These are phyloP conservation scores for Spodoptera picta DNA, from an alignment of 2,888 invertebrate genomes.

Conservation along the genomic window DNA sequence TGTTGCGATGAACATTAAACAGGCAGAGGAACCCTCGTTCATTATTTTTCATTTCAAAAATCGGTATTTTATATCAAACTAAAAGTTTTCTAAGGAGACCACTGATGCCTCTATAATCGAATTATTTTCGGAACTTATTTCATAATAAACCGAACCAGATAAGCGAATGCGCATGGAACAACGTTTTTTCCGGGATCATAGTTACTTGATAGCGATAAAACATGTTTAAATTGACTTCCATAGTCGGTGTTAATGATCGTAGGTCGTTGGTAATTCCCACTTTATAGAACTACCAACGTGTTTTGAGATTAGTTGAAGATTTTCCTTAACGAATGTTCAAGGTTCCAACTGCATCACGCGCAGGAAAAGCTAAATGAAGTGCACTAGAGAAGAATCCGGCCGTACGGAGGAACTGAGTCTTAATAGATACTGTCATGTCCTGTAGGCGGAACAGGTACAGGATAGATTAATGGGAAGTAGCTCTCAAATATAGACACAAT, in stretches of 20 bases:
- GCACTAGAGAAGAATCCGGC: constrained; percentile 26
- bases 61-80: too few relatives aligned
- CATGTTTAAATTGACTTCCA: constrained; percentile 2
- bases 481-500: not conserved
- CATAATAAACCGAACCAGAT: constrained; percentile 12
- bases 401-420: constrained; percentile 10
- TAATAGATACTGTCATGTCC: constrained; percentile 9
- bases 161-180: not conserved
- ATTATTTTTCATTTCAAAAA: too few relatives aligned
- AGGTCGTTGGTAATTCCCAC: constrained; percentile 35
- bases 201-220: constrained; percentile 12
- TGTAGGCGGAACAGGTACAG: constrained; percentile 2
- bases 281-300: constrained; percentile 21
- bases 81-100: too few relatives aligned
- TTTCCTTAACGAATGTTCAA: constrained; percentile 59
- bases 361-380: constrained; percentile 42
- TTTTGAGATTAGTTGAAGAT: constrained; percentile 49
- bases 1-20: too few relatives aligned
- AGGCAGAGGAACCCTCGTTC: too few relatives aligned
- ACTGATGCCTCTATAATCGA: too few relatives aligned
- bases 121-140: not conserved
- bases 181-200: constrained; percentile 12
- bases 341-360: constrained; percentile 45
- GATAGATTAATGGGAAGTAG: too few relatives aligned
- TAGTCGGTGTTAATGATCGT: constrained; percentile 1